Base-by-base conservation (phyloP, 2,888 invertebrate genomes). In the Vesta saturnalis region DNA sequence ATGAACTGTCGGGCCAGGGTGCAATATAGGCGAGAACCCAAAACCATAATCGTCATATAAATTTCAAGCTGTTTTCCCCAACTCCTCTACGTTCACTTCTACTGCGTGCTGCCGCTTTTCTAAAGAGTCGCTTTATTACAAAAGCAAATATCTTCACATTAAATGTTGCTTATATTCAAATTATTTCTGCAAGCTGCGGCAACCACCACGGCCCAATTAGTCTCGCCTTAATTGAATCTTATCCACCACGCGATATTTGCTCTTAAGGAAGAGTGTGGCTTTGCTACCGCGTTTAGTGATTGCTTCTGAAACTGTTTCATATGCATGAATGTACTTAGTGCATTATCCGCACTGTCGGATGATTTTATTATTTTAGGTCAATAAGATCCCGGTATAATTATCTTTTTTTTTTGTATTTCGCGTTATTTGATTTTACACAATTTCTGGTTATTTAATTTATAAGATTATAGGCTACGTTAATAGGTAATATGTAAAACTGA, bases 131-230 rank as follows among this genome's bases (percentile, higher is more conserved):
- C 79, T 79, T 80, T 79, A 80, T 80, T 79, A 80, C 76, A 80
- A 81, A 81, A 80, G 80, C 82, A 81, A 81, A 82, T 81, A 81
- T 77, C 77, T 78, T 74, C 74, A 78, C 78, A 81, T 82, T 82
- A 81, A 82, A 81, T 82, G 81, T 79, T 80, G 81, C 82, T 83
- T 82, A 82, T 81, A 82, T 82, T 82, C 80, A 82, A 83, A 82
- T 82, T 82, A 82, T 77, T 77, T 75, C 75, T 71, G 73, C 74
- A 76, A 77, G 74, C 74, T 72, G 75, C 76, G 74, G 74, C 76
- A 73, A 73, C 73, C 76, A 73, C 74, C 73, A 71, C 76, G 74
- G 75, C 78, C 78, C 81, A 82, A 82, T 82, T 81, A 81, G 79
- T 75, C 74, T 73, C 75, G 71, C 72, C 77, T 79, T 82, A 82